Evolutionary conservation across 2,888 invertebrate genomes (phyloP), one percentile per base, ranked within the genome.

Genomic region (Epirrhoe tristata): DNA sequence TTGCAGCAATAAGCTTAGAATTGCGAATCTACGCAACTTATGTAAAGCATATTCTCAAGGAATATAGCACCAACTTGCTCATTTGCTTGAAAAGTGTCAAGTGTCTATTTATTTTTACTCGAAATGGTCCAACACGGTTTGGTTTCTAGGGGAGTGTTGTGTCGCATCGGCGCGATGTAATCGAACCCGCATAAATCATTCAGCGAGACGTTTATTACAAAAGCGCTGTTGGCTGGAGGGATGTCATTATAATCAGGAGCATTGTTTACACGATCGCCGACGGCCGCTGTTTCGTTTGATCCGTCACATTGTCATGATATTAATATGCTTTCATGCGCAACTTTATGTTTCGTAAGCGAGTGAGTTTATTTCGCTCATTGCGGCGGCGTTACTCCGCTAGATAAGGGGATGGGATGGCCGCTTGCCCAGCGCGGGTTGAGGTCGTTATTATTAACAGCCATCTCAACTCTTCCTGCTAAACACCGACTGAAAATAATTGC

Each of bases 171-270:
- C 46, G 8, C 31, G 32, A 32, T 56, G 50, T 56, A 39, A 50
- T 62, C 62, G 62, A 51, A 62, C 56, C 54, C 62, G 51, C 50
- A 56, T 62, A 39, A 14, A 62, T 62, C 50, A 55, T 62, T 55
- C 55, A 56, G 34, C 12, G 17, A 36, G 55, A 56, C 62, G 51
- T 62, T 62, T 51, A 56, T 51, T 39, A 62, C 62, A 56, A 51
- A 56, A n/a, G 62, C 55, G 31, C 50, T n/a, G n/a, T n/a, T n/a
- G n/a, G 43, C 43, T 16, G 46, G 43, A 56, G 48, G 62, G 50
- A 55, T 55, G 53, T 61, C 12, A 54, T 54, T 61, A 55, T 61
- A 55, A 61, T 55, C n/a, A 48, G 34, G 34, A 48, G 61, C 48
- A 48, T 55, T 54, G 43, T 61, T 54, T 48, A 55, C 48, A 48